Conservation (phyloP, 2,113 vertebrate species). For the Garra rufa region DNA sequence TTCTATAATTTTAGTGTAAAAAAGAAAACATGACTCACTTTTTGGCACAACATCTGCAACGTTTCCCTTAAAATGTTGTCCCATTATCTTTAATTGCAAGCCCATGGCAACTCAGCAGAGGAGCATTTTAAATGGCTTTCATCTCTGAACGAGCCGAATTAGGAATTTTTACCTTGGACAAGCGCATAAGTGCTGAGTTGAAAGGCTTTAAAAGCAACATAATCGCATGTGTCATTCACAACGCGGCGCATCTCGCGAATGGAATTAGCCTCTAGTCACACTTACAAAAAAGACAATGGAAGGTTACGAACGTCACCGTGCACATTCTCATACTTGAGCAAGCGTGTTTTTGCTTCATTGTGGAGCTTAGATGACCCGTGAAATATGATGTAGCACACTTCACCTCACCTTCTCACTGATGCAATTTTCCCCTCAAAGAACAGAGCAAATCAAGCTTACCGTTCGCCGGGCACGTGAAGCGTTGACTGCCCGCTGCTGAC, state of each 20-base stretch:
- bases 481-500: neutral
- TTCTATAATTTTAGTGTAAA: slow-evolving; percentile 5
- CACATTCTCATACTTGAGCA: slow-evolving; percentile 18
- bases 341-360: slow-evolving; percentile 45
- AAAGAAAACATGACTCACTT: neutral
- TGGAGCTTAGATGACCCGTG: slow-evolving; percentile 63
- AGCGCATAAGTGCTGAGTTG: slow-evolving; percentile 19
- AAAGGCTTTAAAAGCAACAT: slow-evolving; percentile 19
- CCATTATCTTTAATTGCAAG: slow-evolving; percentile 47
- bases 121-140: slow-evolving; percentile 18
- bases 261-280: slow-evolving; percentile 2
- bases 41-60: neutral
- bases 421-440: slow-evolving; percentile 46
- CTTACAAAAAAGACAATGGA: slow-evolving; percentile 16
- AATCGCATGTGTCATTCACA: slow-evolving; percentile 3
- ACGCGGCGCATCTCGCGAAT: neutral
- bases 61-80: slow-evolving; percentile 31
- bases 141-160: slow-evolving; percentile 30
- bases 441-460: slow-evolving; percentile 48
- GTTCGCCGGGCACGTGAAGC: neutral
- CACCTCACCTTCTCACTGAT: slow-evolving; percentile 58
- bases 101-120: neutral
- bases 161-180: slow-evolving; percentile 2
- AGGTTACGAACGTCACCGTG: slow-evolving; percentile 13
- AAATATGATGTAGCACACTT: slow-evolving; percentile 61